Evolutionary conservation across 2,113 vertebrate species (phyloP), one percentile per base, ranked within the genome.

Genomic region (Centrocercus urophasianus): DNA sequence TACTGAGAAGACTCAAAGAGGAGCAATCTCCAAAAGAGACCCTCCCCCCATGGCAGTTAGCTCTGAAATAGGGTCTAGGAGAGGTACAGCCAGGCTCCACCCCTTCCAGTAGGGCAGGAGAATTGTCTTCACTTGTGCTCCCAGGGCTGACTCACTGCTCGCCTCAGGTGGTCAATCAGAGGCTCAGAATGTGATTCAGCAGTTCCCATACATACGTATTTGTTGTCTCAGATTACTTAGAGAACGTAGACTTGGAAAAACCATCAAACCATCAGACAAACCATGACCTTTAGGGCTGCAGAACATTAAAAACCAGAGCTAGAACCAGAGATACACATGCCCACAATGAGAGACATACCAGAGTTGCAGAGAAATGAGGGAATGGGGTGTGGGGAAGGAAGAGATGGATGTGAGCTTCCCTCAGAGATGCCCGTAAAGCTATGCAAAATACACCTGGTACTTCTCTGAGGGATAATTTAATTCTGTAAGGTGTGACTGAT

Each of bases 301-400:
- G 47, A 61, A 6, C 52, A n/a, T 48, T 71, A 36, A 36, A 30
- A 85, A 59, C 24, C 32, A 10, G 38, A 22, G 34, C 28, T 59
- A 38, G 52, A 67, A n/a, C 54, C 5, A 72, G 69, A 34, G 25
- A 59, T 2, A 34, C 15, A 10, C 36, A 47, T 32, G 52, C 15
- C 15, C 18, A 13, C 9, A 20, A 42, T 0, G 38, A 45, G 43
- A 45, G 43, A 45, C 43, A 45, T 45, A 18, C 18, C 2, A 7
- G 22, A 57, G 32, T 14, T 13, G 19, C 47, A 6, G 63, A 24
- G 60, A 36, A 11, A 15, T 21, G n/a, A 21, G 5, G 17, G 56
- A 57, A 12, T 20, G 1, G 3, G 20, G 32, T 1, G 3, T 0
- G 3, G 1, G 4, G 60, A 24, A 40, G 21, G 0, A 5, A 38